Evolutionary conservation across 1,140 invertebrate species (phyloP).

Genomic region (Lineus longissimus): DNA sequence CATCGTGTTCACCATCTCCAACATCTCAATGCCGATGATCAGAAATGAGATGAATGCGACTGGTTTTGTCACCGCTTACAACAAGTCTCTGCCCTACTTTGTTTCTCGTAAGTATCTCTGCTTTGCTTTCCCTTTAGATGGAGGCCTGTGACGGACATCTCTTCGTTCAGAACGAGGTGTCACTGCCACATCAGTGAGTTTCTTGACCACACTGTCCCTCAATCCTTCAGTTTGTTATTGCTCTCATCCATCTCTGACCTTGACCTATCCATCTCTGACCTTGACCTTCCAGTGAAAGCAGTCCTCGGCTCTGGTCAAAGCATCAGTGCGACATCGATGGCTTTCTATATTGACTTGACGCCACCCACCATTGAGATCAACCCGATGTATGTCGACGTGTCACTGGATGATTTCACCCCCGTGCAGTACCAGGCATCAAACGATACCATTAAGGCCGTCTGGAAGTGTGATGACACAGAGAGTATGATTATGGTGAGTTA

Average conservation of each 20-base stretch:
- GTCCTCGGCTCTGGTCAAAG: slow-evolving; percentile 23
- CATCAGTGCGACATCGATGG: slow-evolving; percentile 18
- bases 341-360: slow-evolving; percentile 26
- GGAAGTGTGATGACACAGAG: slow-evolving; percentile 27
- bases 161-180: too few relatives aligned
- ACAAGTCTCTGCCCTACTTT: slow-evolving; percentile 14
- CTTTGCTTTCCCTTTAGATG: too few relatives aligned
- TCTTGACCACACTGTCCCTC: too few relatives aligned
- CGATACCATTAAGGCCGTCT: slow-evolving; percentile 27
- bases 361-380: slow-evolving; percentile 20
- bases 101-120: slow-evolving; percentile 21
- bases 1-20: background rate
- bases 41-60: slow-evolving; percentile 8
- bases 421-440: slow-evolving; percentile 25
- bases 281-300: slow-evolving; percentile 20
- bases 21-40: slow-evolving; percentile 9
- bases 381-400: slow-evolving; percentile 24
- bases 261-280: too few relatives aligned
- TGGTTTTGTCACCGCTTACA: background rate
- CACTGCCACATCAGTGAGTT: too few relatives aligned
- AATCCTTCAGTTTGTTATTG: too few relatives aligned
- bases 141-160: too few relatives aligned
- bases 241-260: too few relatives aligned
- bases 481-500: slow-evolving; percentile 25
- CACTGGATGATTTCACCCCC: slow-evolving; percentile 26